Evolutionary conservation across 1,140 invertebrate species (phyloP).

Genomic region (Microvelia longipes): DNA sequence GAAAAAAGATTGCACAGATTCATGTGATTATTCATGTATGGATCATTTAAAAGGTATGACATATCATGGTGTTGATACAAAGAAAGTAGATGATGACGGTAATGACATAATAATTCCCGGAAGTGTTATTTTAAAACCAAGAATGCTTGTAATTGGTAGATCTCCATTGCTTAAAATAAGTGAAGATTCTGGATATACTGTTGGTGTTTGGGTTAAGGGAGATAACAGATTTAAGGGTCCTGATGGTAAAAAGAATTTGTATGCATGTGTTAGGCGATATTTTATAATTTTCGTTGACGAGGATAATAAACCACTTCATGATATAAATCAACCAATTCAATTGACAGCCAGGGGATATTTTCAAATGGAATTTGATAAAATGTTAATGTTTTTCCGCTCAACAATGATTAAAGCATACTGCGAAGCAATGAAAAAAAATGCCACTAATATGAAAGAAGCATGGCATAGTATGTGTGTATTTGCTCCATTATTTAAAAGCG

Average conservation of each 20-base stretch:
- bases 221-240: background rate
- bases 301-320: background rate
- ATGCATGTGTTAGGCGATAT: background rate
- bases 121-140: background rate
- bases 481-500: background rate
- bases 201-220: background rate
- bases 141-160: background rate
- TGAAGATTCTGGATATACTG: background rate
- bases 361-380: background rate
- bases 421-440: background rate
- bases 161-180: background rate
- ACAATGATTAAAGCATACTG: background rate
- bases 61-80: background rate
- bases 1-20: background rate
- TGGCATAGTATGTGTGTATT: background rate
- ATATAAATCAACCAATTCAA: background rate
- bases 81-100: background rate
- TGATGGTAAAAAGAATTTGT: background rate
- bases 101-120: background rate
- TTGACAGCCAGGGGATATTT: background rate
- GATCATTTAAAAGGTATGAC: background rate
- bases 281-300: background rate
- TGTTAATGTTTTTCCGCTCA: background rate
- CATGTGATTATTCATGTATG: background rate
- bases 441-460: background rate